Evolutionary conservation across 2,797 vertebrate species (phyloP).

Genomic region (Glossophaga mutica): DNA sequence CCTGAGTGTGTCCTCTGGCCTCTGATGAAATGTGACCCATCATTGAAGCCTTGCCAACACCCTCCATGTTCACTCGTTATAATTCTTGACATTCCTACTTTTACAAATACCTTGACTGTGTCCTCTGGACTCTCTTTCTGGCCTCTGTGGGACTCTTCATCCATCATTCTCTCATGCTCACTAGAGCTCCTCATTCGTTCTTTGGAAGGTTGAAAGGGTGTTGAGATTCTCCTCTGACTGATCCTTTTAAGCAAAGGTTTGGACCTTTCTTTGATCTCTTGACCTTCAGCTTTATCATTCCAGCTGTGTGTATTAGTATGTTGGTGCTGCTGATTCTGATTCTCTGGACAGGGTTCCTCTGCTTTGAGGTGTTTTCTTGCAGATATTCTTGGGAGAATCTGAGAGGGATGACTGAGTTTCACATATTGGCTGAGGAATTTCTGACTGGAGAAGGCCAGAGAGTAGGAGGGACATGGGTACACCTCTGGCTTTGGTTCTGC

Average conservation of each 20-base stretch:
- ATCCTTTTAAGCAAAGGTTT: background rate
- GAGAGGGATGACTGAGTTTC: conserved; percentile 10
- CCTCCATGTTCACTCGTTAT: too few relatives aligned
- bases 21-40: too few relatives aligned
- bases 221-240: background rate
- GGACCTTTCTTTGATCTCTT: background rate
- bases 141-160: background rate
- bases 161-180: background rate
- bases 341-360: background rate
- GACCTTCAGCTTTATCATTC: background rate
- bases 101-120: background rate
- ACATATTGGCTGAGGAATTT: conserved; percentile 64
- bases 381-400: background rate
- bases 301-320: background rate
- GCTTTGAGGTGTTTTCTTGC: background rate
- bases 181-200: background rate
- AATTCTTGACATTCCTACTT: too few relatives aligned
- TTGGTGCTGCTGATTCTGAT: background rate
- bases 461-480: conserved; percentile 50
- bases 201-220: background rate
- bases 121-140: background rate
- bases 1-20: too few relatives aligned
- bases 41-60: too few relatives aligned
- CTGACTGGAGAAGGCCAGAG: conserved; percentile 59
- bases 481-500: conserved; percentile 16